phyloP scores from a whole-genome alignment of 2,113 vertebrate species.

The Grammomys surdaster region DNA sequence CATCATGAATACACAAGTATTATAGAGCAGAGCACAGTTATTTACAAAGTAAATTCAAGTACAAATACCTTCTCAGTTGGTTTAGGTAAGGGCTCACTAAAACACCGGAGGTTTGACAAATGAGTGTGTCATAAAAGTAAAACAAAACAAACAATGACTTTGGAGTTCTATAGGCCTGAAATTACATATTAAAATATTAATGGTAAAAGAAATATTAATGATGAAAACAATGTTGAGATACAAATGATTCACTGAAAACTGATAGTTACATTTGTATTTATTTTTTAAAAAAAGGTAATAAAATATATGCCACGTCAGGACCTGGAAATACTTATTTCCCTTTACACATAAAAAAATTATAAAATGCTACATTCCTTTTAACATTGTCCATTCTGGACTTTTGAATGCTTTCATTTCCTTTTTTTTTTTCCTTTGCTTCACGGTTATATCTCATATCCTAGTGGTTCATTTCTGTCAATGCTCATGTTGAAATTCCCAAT shows the following conservation, averaged over 20 bases:
- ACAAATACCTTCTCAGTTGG: conserved; percentile 40
- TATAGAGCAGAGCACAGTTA: neutral
- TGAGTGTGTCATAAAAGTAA: neutral
- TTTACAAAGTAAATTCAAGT: conserved; percentile 44
- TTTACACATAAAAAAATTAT: neutral
- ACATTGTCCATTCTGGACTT: neutral
- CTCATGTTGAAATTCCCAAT: neutral
- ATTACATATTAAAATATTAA: neutral
- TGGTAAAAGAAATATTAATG: conserved; percentile 4
- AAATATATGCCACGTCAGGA: neutral
- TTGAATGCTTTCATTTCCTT: neutral
- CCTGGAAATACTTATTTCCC: neutral
- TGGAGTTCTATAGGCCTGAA: neutral
- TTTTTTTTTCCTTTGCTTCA: neutral
- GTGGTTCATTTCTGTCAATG: neutral
- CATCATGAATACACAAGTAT: neutral
- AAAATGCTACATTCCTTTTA: neutral
- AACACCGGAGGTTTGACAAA: neutral
- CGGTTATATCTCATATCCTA: neutral
- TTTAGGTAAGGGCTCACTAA: neutral
- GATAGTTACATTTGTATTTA: neutral
- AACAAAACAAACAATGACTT: neutral
- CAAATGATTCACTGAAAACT: neutral
- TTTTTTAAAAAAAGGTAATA: neutral
- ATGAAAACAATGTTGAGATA: conserved; percentile 30